Evolutionary conservation across 2,888 invertebrate species (phyloP), one percentile per base, ranked within the genome.

Genomic region (Ennomos fuscantarius): DNA sequence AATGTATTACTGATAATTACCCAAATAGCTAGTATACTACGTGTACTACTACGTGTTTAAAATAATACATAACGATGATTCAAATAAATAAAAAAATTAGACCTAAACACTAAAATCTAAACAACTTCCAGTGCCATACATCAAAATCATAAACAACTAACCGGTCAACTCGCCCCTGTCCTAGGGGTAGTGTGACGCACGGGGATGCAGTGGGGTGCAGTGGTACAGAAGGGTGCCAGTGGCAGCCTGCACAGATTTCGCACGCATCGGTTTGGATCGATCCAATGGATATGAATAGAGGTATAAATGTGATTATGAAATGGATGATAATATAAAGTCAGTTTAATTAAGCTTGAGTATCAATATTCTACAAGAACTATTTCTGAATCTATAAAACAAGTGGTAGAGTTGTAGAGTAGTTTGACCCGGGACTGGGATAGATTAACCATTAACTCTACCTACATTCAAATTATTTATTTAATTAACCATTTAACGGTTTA

Each of bases 181-280:
- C 51, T 35, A 52, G 52, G 60, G 58, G 51, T 42, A 24, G 24
- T 6, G 6, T 15, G 46, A 10, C 3, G 9, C 32, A 40, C 60
- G 43, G 59, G 61, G 57, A 53, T 58, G 64, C 57, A 54, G 43
- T 52, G 54, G 64, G 61, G 59, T 57, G 62, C 56, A 55, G 32
- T 34, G 31, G 41, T n/a, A 39, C 48, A 50, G 61, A 50, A 58
- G 65, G 67, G 60, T 61, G 68, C 55, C 62, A 53, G 37, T 54
- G 49, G 35, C 48, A 46, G 60, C 52, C 47, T 65, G 69, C 70
- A 68, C 44, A 65, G 70, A 68, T 67, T 67, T 62, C 56, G 64
- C 62, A 68, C 69, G 68, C 69, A 62, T 66, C 66, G 58, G 56
- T 55, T 43, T 57, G 41, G n/a, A 44, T 35, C 47, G 47, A 39